A percentile compares a stretch with the other conserved stretches of the same genome.
These are phyloP conservation scores for Macropis europaea DNA, from an alignment of 2,888 invertebrate genomes.

Conservation along the genomic window DNA sequence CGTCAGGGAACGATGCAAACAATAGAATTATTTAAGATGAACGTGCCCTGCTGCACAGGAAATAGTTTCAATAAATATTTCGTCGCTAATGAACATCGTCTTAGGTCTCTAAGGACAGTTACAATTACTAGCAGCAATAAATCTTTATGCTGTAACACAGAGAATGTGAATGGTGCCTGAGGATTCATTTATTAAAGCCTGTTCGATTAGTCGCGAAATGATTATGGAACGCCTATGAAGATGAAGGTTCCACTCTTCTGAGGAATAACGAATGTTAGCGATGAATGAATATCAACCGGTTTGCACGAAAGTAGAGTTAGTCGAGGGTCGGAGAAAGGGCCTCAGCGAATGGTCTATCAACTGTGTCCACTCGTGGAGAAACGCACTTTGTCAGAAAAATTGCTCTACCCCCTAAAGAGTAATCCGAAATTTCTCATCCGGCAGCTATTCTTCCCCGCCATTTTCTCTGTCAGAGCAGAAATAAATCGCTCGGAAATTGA, in stretches of 20 bases:
- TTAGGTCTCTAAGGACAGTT: no score
- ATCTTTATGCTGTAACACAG: no score
- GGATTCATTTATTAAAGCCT: no score
- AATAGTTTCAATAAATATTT: not conserved
- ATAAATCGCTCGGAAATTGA: not conserved
- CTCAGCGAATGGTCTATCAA: conserved; percentile 44
- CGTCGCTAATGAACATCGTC: not conserved
- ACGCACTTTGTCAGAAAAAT: not conserved
- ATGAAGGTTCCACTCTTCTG: no score
- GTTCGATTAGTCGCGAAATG: no score
- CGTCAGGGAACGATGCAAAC: not conserved
- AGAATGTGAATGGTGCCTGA: no score
- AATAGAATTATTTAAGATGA: not conserved
- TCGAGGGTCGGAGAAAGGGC: conserved; percentile 5
- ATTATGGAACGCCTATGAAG: no score
- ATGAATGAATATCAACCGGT: conserved; percentile 19
- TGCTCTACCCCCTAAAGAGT: not conserved
- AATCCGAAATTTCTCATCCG: not conserved
- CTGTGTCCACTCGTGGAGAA: no score
- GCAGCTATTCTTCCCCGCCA: not conserved
- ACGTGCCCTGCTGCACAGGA: not conserved
- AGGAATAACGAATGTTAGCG: no score
- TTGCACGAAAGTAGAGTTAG: conserved; percentile 14
- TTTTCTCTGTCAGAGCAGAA: not conserved
- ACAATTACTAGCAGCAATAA: no score